These are phyloP conservation scores for Chrysomela aeneicollis DNA, from an alignment of 2,888 invertebrate species.

Conservation along the genomic window DNA sequence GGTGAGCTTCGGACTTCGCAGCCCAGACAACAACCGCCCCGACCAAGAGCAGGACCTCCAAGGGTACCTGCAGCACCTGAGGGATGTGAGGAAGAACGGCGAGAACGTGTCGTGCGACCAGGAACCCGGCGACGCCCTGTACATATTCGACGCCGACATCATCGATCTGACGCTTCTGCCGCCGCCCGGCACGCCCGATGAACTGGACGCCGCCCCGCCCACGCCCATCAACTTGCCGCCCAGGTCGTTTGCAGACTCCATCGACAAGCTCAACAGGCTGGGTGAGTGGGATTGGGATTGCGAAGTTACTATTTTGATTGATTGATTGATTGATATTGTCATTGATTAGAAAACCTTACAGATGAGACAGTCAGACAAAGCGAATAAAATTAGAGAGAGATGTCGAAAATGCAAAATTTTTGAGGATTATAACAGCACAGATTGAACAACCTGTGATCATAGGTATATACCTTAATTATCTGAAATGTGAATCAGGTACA, in stretches of 20 bases:
- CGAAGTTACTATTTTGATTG: too few relatives aligned
- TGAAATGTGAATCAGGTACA: too few relatives aligned
- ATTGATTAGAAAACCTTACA: too few relatives aligned
- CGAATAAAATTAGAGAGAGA: too few relatives aligned
- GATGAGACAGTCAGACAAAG: too few relatives aligned
- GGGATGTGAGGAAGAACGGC: constrained; percentile 66
- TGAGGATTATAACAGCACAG: too few relatives aligned
- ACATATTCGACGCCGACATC: constrained; percentile 82
- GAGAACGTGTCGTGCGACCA: constrained; percentile 35
- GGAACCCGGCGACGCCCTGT: constrained; percentile 62
- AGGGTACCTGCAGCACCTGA: constrained; percentile 72
- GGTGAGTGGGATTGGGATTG: constrained; percentile 48
- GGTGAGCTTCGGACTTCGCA: constrained; percentile 84
- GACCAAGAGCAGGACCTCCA: constrained; percentile 70
- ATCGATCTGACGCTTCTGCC: constrained; percentile 89
- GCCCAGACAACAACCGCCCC: constrained; percentile 71
- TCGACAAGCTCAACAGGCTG: constrained; percentile 55
- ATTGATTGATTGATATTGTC: too few relatives aligned
- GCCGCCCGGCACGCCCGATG: constrained; percentile 85
- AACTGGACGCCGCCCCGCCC: constrained; percentile 75
- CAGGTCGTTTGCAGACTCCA: constrained; percentile 77
- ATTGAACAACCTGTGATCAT: too few relatives aligned
- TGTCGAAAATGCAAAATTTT: too few relatives aligned
- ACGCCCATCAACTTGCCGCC: constrained; percentile 78
- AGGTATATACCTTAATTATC: too few relatives aligned